These are phyloP conservation scores for Listronotus bonariensis DNA, from an alignment of 1,140 invertebrate species.

Conservation along the genomic window DNA sequence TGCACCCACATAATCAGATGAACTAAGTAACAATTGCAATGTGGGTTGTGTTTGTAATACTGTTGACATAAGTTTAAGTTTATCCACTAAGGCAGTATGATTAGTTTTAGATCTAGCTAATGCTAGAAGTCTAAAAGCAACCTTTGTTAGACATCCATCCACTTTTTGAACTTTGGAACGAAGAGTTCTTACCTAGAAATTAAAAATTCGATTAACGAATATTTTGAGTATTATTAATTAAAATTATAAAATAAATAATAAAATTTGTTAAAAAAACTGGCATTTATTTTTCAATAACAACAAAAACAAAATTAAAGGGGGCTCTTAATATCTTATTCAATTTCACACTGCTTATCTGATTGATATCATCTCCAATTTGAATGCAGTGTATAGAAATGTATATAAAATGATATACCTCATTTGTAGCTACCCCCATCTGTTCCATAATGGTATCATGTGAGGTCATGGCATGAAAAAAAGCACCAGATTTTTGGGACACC, in stretches of 20 bases:
- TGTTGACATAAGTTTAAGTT: slow-evolving; percentile 91
- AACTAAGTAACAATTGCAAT: slow-evolving; percentile 91
- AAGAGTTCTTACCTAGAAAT: slow-evolving; percentile 17
- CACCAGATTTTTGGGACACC: slow-evolving; percentile 93
- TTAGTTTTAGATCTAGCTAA: slow-evolving; percentile 68
- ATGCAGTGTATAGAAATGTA: too few species aligned
- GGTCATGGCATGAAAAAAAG: slow-evolving; percentile 96
- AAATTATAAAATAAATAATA: too few species aligned
- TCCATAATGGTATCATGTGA: slow-evolving; percentile 93
- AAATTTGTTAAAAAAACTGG: background rate
- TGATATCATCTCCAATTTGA: too few species aligned
- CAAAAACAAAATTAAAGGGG: too few species aligned
- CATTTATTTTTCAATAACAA: too few species aligned
- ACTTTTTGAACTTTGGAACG: slow-evolving; percentile 71
- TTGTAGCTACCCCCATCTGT: slow-evolving; percentile 81
- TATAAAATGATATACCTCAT: slow-evolving; percentile 63
- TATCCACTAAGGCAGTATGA: slow-evolving; percentile 67
- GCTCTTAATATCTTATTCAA: too few species aligned
- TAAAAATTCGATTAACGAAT: slow-evolving; percentile 41
- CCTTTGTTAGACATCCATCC: slow-evolving; percentile 78
- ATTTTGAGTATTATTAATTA: too few species aligned
- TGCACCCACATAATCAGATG: slow-evolving; percentile 96
- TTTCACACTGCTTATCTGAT: too few species aligned
- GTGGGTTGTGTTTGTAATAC: slow-evolving; percentile 98
- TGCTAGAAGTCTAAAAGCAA: slow-evolving; percentile 78